These are phyloP conservation scores for Eulemur albifrons DNA, from an alignment of 2,797 vertebrate species.

Conservation along the genomic window DNA sequence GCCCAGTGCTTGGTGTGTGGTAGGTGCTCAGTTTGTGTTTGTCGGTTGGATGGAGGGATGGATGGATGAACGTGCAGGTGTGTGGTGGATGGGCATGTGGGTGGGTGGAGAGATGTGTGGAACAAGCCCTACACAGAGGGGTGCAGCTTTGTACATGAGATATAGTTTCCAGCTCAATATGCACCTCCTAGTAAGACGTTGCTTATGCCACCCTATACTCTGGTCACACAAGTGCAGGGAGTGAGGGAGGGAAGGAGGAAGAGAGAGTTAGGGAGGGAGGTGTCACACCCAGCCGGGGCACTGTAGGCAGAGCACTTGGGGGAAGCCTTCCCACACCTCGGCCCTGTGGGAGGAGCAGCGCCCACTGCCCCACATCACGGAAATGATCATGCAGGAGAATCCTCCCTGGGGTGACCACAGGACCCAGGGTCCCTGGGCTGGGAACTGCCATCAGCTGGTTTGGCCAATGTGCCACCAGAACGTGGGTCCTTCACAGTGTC, in stretches of 20 bases:
- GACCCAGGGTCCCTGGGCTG: no score
- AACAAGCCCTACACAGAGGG: background rate
- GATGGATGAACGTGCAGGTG: no score
- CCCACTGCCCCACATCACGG: background rate
- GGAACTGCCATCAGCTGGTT: background rate
- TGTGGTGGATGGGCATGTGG: background rate
- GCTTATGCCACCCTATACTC: rapidly evolving
- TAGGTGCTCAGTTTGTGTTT: background rate
- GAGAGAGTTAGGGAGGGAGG: no score
- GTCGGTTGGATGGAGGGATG: background rate
- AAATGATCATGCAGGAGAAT: background rate
- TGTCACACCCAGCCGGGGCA: no score
- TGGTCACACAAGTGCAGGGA: no score
- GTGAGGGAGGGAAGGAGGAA: background rate
- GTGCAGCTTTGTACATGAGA: background rate
- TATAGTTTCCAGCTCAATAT: background rate
- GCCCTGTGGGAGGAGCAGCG: background rate
- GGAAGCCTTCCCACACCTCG: background rate
- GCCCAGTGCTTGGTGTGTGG: background rate
- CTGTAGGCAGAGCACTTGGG: background rate
- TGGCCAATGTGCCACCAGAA: background rate
- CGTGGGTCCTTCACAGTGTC: background rate
- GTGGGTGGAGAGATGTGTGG: no score
- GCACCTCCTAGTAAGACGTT: background rate
- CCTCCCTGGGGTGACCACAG: rapidly evolving